These are phyloP conservation scores for Sciurus niger DNA, from an alignment of 2,113 vertebrate genomes.

Conservation along the genomic window DNA sequence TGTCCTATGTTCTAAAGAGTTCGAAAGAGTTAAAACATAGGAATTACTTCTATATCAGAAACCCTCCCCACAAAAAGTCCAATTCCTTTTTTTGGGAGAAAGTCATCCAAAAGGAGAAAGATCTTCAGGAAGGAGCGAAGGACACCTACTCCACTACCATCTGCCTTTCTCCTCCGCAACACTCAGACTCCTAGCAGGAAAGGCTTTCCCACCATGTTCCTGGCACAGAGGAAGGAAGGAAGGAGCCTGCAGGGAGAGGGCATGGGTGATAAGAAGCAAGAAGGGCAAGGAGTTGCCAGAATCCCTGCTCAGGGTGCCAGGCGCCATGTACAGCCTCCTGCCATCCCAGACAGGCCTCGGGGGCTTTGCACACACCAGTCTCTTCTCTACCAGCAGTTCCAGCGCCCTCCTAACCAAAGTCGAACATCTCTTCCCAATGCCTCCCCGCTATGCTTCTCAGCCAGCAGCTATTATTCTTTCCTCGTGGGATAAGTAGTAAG, in stretches of 20 bases:
- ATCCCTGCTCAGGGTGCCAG: background rate
- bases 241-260: background rate
- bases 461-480: background rate
- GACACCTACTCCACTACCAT: background rate
- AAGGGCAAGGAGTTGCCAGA: background rate
- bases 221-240: no score
- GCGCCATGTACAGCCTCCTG: background rate
- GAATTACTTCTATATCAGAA: conserved; percentile 56
- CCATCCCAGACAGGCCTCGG: no score
- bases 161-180: background rate
- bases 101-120: background rate
- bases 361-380: background rate
- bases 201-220: background rate
- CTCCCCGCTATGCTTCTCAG: background rate
- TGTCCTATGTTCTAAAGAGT: no score
- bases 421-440: background rate
- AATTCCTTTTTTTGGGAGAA: background rate
- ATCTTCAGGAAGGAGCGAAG: background rate
- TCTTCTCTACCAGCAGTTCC: background rate
- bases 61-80: background rate
- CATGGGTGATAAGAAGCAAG: rapidly evolving
- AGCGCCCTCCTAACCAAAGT: background rate
- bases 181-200: no score
- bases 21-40: background rate
- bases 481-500: background rate